Evolutionary conservation across 2,888 invertebrate genomes (phyloP).

Genomic region (Eilema sororculum): DNA sequence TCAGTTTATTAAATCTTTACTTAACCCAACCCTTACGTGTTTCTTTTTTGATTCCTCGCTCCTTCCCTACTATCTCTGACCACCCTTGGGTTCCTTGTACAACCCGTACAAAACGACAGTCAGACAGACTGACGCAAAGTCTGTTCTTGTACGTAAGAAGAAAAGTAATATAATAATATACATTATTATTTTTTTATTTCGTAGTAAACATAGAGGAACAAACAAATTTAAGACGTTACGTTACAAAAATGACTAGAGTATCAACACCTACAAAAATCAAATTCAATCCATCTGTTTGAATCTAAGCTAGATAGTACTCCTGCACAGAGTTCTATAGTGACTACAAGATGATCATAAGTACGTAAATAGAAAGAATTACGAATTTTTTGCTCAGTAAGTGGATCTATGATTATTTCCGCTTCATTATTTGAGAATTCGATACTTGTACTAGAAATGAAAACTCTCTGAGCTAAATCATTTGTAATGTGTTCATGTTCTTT

Average conservation of each 20-base stretch:
- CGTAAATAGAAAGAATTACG: constrained; percentile 69
- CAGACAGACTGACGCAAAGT: no score
- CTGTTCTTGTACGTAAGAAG: no score
- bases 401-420: constrained; percentile 16
- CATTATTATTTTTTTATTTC: background rate
- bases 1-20: no score
- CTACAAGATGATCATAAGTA: constrained; percentile 65
- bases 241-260: constrained; percentile 5
- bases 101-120: no score
- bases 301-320: constrained; percentile 78
- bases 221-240: background rate
- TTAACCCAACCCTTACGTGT: no score
- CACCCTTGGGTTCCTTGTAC: no score
- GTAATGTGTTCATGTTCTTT: constrained; percentile 59
- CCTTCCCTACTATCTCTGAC: no score
- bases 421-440: background rate
- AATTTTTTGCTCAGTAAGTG: constrained; percentile 41
- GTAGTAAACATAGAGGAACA: background rate
- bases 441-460: background rate
- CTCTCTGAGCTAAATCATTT: constrained; percentile 15
- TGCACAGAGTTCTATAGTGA: constrained; percentile 69
- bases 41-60: no score
- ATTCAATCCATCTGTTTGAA: constrained; percentile 77
- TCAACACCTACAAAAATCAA: constrained; percentile 70
- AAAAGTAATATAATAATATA: no score